Conservation (phyloP, 30 jellyfish, hydroid and myxozoan genomes). For the Morbakka virulenta region DNA sequence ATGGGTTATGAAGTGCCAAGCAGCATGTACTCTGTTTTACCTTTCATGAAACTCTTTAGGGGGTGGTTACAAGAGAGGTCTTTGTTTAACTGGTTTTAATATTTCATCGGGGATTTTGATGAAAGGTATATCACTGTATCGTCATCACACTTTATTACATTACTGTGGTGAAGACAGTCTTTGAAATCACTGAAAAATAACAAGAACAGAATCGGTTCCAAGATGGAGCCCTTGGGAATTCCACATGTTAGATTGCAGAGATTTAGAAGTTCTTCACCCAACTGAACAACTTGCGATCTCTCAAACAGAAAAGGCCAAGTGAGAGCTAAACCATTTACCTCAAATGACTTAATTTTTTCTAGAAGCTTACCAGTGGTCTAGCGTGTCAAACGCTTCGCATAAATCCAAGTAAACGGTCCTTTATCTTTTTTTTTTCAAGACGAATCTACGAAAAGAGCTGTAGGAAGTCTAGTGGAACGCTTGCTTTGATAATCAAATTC, state of each 20-base stretch:
- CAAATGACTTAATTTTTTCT: background rate
- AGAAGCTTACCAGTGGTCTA: background rate
- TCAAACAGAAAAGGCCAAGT: background rate
- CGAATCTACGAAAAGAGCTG: background rate
- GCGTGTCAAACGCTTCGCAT: background rate
- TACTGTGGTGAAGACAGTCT: conserved; percentile 3
- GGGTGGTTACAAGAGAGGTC: background rate
- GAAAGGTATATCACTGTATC: conserved; percentile 8
- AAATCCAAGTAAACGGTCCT: background rate
- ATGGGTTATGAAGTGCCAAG: background rate
- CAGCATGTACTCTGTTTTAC: background rate
- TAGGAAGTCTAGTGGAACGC: background rate
- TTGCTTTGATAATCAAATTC: background rate
- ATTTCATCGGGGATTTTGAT: background rate
- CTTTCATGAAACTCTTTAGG: background rate
- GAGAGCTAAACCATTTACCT: background rate
- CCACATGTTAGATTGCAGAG: background rate
- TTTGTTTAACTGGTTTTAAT: background rate
- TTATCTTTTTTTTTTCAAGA: background rate
- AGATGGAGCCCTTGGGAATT: background rate
- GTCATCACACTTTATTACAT: conserved; percentile 25
- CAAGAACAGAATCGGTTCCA: conserved; percentile 5
- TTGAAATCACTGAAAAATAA: conserved; percentile 16
- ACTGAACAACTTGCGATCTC: background rate
- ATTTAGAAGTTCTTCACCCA: background rate